A percentile compares a stretch with the other conserved stretches of the same genome.
These are phyloP conservation scores for Semaprochilodus insignis DNA, from an alignment of 2,797 vertebrate genomes.

Conservation along the genomic window DNA sequence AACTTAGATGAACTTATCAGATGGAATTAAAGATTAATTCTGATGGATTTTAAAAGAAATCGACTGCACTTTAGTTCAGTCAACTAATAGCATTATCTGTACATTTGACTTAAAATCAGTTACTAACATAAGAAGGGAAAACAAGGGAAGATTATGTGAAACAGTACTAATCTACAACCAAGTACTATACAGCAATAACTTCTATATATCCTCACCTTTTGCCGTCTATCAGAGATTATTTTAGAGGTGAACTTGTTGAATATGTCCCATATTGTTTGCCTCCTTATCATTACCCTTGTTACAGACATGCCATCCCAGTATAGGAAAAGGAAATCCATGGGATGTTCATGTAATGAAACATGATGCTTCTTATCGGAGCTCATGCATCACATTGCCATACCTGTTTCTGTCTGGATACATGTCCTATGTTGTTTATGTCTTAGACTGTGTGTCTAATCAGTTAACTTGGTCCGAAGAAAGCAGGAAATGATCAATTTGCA, in stretches of 20 bases:
- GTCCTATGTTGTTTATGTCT: background rate
- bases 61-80: background rate
- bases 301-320: slow-evolving; percentile 46
- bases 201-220: background rate
- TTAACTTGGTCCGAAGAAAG: background rate
- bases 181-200: background rate
- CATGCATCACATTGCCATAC: background rate
- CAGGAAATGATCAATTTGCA: background rate
- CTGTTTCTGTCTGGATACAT: background rate
- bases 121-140: background rate
- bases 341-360: slow-evolving; percentile 9
- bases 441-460: background rate
- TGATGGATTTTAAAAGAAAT: background rate
- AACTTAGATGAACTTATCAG: background rate
- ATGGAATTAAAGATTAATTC: background rate
- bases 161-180: background rate
- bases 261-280: slow-evolving; percentile 19
- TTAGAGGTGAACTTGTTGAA: slow-evolving; percentile 20
- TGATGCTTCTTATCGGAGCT: background rate
- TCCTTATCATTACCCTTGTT: slow-evolving; percentile 39
- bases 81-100: background rate
- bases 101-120: background rate
- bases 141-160: background rate
- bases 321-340: slow-evolving; percentile 61
- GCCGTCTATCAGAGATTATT: background rate